Percentiles rank a stretch among this genome's conserved stretches.
phyloP scores from a whole-genome alignment of 2,113 vertebrate species.

The Sula dactylatra region DNA sequence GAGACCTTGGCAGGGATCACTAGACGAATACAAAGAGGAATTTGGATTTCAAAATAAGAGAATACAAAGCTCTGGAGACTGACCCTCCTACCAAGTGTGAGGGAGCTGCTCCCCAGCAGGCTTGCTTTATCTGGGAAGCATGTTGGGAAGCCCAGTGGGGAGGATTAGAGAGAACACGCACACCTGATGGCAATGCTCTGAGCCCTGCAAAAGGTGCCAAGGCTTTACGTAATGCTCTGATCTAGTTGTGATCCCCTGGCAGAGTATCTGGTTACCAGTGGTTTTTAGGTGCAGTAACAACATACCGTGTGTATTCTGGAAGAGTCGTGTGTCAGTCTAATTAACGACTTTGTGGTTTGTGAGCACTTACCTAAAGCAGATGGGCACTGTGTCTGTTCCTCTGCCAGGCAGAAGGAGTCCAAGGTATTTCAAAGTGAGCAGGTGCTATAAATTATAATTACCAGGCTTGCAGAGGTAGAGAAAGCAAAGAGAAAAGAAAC shows the following conservation, averaged over 20 bases:
- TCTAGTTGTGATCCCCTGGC: constrained; percentile 41
- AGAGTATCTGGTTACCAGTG: neutral
- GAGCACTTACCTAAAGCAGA: constrained; percentile 61
- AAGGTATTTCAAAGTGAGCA: constrained; percentile 67
- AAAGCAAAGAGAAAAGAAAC: constrained; percentile 42
- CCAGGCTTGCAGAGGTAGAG: constrained; percentile 25
- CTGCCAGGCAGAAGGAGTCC: constrained; percentile 60
- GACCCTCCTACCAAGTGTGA: neutral
- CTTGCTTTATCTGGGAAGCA: neutral
- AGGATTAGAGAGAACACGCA: constrained; percentile 43
- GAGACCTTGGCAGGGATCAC: neutral
- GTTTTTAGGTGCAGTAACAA: constrained; percentile 34
- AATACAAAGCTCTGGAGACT: neutral
- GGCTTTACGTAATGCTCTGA: constrained; percentile 19
- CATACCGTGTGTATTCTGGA: constrained; percentile 28
- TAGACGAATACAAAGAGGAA: neutral
- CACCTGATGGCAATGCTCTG: constrained; percentile 3
- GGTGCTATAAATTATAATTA: constrained; percentile 69
- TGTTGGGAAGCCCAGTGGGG: constrained; percentile 8
- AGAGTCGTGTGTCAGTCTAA: constrained; percentile 69
- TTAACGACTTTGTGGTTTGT: constrained; percentile 67
- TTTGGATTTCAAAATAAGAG: neutral
- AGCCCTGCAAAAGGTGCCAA: constrained; percentile 5
- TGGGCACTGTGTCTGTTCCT: constrained; percentile 66
- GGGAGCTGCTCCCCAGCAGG: neutral